phyloP scores from a whole-genome alignment of 2,888 invertebrate species.

The Nowickia ferox region DNA sequence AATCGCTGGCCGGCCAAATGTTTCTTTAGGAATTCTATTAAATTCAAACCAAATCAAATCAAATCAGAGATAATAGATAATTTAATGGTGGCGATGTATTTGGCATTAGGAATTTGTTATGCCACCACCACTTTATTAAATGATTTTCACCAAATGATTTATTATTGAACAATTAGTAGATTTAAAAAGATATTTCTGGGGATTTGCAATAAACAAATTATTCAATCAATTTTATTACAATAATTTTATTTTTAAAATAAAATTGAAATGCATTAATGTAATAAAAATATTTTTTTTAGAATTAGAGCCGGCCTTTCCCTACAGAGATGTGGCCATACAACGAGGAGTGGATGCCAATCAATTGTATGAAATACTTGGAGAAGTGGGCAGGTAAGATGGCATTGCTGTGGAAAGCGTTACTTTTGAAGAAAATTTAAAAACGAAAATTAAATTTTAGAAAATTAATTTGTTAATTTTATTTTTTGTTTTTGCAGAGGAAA shows the following conservation, averaged over 20 bases:
- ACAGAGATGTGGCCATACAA: constrained; percentile 93
- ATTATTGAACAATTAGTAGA: constrained; percentile 62
- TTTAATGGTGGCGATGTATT: constrained; percentile 48
- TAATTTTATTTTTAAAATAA: neutral
- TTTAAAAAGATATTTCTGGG: constrained; percentile 68
- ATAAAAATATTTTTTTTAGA: constrained; percentile 85
- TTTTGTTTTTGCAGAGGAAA: constrained; percentile 90
- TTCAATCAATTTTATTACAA: constrained; percentile 64
- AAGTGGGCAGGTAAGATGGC: constrained; percentile 97
- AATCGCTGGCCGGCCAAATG: constrained; percentile 31
- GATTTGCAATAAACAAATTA: constrained; percentile 70
- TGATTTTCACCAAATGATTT: constrained; percentile 53
- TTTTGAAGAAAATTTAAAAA: too few relatives aligned
- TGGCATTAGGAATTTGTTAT: constrained; percentile 58
- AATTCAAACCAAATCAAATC: constrained; percentile 18
- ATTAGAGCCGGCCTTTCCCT: constrained; percentile 94
- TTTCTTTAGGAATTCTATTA: constrained; percentile 42
- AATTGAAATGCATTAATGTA: constrained; percentile 1
- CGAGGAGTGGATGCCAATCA: constrained; percentile 93
- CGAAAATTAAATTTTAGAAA: too few relatives aligned
- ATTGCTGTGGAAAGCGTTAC: too few relatives aligned
- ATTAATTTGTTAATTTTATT: neutral
- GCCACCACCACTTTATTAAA: constrained; percentile 45
- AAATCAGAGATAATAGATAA: constrained; percentile 60
- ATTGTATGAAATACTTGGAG: constrained; percentile 92